Evolutionary conservation across 2,113 vertebrate species (phyloP).

Genomic region (pig (Sus scrofa)): DNA sequence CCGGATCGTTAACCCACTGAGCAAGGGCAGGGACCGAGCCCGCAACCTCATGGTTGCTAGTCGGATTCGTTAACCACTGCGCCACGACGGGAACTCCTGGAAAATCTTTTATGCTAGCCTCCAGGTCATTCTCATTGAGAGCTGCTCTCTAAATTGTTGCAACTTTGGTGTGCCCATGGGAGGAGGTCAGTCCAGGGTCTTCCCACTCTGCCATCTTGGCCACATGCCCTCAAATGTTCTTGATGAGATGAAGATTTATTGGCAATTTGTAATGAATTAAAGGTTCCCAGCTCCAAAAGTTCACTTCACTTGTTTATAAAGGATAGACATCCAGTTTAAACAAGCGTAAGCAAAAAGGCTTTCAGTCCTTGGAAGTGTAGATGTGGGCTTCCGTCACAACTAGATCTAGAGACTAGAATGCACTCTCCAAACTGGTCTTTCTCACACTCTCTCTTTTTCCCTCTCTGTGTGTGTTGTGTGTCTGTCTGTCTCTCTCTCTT

Average conservation of each 20-base stretch:
- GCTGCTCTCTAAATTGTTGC: neutral
- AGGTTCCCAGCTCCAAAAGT: neutral
- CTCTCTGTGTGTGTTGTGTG: neutral
- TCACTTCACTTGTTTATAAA: slow-evolving; percentile 24
- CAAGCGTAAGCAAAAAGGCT: neutral
- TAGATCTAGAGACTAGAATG: neutral
- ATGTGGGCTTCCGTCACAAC: neutral
- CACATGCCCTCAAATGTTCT: neutral
- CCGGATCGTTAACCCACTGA: too few relatives aligned
- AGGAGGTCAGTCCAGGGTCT: neutral
- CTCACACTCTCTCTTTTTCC: neutral
- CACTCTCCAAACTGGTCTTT: neutral
- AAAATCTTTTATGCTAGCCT: neutral
- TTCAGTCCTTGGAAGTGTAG: neutral
- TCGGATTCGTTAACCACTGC: too few relatives aligned
- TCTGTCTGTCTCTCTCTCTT: neutral
- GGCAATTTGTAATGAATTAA: neutral
- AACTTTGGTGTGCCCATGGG: neutral
- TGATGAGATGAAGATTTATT: neutral
- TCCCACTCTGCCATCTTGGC: neutral
- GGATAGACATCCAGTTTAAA: slow-evolving; percentile 26
- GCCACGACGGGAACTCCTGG: too few relatives aligned
- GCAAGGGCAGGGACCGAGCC: too few relatives aligned
- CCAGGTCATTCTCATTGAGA: neutral
- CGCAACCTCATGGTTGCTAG: too few relatives aligned